Evolutionary conservation across 2,797 vertebrate genomes (phyloP).

Genomic region (Chaetodon trifasciatus): DNA sequence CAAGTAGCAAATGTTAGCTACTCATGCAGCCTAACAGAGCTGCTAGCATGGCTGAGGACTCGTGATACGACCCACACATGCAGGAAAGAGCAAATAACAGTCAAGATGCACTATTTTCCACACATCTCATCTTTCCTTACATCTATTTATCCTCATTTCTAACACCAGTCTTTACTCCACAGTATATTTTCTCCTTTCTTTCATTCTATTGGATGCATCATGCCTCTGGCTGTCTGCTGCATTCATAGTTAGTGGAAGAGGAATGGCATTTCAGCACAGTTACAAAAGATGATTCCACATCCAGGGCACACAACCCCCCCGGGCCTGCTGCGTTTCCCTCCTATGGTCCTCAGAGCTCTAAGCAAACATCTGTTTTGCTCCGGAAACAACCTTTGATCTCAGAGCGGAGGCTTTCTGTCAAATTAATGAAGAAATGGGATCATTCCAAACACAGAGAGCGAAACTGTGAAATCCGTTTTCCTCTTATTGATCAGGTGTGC

Average conservation of each 20-base stretch:
- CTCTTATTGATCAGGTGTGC: slow-evolving; percentile 56
- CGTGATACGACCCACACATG: neutral
- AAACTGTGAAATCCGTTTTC: slow-evolving; percentile 31
- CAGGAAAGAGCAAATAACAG: neutral
- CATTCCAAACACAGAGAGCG: slow-evolving; percentile 44
- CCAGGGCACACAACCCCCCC: slow-evolving; percentile 67
- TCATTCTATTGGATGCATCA: slow-evolving; percentile 21
- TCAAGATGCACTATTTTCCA: neutral
- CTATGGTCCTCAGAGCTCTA: slow-evolving; percentile 61
- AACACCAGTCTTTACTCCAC: slow-evolving; percentile 22
- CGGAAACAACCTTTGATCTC: slow-evolving; percentile 75
- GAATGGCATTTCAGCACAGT: slow-evolving; percentile 72
- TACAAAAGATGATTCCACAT: slow-evolving; percentile 76
- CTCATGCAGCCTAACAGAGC: neutral
- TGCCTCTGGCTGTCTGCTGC: slow-evolving; percentile 54
- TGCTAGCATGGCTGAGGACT: neutral
- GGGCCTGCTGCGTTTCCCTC: slow-evolving; percentile 55
- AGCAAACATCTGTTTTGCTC: slow-evolving; percentile 79
- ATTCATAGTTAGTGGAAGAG: slow-evolving; percentile 59
- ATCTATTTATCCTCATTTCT: slow-evolving; percentile 28
- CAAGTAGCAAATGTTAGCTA: neutral
- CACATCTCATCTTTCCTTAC: slow-evolving; percentile 8
- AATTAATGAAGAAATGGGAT: slow-evolving; percentile 60
- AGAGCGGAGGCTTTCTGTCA: slow-evolving; percentile 50
- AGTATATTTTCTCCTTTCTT: slow-evolving; percentile 40